phyloP scores from a whole-genome alignment of 2,113 vertebrate genomes.

The Noctilio leporinus region DNA sequence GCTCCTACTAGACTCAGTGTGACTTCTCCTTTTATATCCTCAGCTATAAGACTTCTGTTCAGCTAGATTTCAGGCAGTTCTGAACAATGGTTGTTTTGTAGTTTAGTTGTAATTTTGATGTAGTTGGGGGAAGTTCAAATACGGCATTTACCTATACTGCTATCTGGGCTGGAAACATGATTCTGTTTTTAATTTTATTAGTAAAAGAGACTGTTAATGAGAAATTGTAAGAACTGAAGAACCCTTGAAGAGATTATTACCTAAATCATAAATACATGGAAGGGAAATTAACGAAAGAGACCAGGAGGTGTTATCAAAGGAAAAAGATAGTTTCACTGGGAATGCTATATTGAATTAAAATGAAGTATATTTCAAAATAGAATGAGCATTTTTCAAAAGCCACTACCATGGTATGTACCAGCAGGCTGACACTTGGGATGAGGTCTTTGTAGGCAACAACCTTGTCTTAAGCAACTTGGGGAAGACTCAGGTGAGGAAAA shows the following conservation, averaged over 20 bases:
- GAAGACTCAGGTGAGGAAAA: background rate
- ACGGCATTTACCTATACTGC: background rate
- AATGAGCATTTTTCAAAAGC: background rate
- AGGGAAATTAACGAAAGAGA: background rate
- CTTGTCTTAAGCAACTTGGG: background rate
- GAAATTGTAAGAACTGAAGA: background rate
- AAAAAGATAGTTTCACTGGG: background rate
- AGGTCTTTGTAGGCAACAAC: background rate
- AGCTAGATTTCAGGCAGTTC: no score
- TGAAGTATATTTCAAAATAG: background rate
- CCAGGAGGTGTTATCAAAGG: background rate
- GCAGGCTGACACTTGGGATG: background rate
- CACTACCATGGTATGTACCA: background rate
- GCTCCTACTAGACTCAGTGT: no score
- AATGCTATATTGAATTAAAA: background rate
- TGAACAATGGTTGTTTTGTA: no score
- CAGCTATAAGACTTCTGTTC: no score
- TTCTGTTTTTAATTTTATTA: background rate
- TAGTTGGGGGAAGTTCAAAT: background rate
- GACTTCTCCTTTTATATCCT: no score
- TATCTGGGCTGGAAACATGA: background rate
- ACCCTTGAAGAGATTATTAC: background rate
- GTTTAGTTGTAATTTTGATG: background rate
- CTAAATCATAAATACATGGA: background rate
- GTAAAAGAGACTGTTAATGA: background rate